These are phyloP conservation scores for Orientallactaga bullata DNA, from an alignment of 2,113 vertebrate genomes.

Conservation along the genomic window DNA sequence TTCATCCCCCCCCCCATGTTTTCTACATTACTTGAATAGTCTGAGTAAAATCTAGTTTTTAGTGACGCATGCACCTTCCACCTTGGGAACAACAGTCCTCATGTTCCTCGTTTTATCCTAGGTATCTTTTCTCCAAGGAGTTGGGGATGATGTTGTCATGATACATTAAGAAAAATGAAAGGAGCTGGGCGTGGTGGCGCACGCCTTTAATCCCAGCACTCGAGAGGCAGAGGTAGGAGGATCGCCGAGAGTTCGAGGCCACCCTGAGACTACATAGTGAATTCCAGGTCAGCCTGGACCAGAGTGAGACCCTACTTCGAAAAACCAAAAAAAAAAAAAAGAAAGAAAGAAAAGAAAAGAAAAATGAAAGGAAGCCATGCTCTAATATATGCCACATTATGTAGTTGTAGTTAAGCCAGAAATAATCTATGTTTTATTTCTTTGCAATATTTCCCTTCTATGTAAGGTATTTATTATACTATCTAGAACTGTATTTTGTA, in stretches of 20 bases:
- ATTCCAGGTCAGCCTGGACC: too few relatives aligned
- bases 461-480: neutral
- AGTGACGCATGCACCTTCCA: neutral
- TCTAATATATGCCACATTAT: neutral
- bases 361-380: neutral
- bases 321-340: too few relatives aligned
- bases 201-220: too few relatives aligned
- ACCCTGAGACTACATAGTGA: too few relatives aligned
- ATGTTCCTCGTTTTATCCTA: neutral
- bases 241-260: too few relatives aligned
- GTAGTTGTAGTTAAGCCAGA: neutral
- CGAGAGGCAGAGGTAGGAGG: too few relatives aligned
- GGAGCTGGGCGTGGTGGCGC: too few relatives aligned
- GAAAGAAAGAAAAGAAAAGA: too few relatives aligned
- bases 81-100: conserved; percentile 22
- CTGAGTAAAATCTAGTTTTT: conserved; percentile 24
- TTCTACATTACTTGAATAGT: neutral
- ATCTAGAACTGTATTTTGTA: neutral
- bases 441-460: neutral
- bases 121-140: neutral
- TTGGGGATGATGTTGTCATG: neutral
- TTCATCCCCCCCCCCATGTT: neutral
- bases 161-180: neutral
- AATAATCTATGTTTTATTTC: neutral
- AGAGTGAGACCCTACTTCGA: too few relatives aligned